Conservation (phyloP, 2,888 invertebrate species). For the Callyntrura sp. region DNA sequence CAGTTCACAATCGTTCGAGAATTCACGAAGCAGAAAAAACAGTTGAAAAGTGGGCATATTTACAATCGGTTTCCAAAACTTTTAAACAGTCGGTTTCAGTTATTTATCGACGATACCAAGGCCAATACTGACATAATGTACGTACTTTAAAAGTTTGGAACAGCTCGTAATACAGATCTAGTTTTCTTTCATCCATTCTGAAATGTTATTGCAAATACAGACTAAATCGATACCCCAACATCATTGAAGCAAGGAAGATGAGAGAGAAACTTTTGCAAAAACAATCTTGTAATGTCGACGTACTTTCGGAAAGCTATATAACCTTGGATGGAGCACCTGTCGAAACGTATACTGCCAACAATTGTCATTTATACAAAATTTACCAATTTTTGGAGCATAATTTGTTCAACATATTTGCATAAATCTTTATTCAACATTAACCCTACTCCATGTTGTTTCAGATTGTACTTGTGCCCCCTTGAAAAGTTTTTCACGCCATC, state of each 20-base stretch:
- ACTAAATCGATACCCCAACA: constrained; percentile 56
- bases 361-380: no score
- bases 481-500: constrained; percentile 22
- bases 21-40: constrained; percentile 8
- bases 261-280: constrained; percentile 25
- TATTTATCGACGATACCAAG: constrained; percentile 47
- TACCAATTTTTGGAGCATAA: neutral
- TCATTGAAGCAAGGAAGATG: constrained; percentile 21
- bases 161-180: no score
- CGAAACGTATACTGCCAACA: neutral
- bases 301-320: neutral
- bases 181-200: neutral
- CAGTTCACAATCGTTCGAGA: neutral
- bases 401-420: neutral
- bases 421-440: neutral
- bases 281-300: neutral
- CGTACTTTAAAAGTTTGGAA: neutral
- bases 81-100: constrained; percentile 25
- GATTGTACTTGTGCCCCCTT: constrained; percentile 25
- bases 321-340: neutral
- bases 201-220: constrained; percentile 1
- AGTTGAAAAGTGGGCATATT: neutral
- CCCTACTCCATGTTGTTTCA: constrained; percentile 5
- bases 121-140: constrained; percentile 51
- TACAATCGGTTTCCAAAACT: neutral